Base-by-base conservation (phyloP, 2,888 invertebrate species). In the Orchesella flavescens region DNA sequence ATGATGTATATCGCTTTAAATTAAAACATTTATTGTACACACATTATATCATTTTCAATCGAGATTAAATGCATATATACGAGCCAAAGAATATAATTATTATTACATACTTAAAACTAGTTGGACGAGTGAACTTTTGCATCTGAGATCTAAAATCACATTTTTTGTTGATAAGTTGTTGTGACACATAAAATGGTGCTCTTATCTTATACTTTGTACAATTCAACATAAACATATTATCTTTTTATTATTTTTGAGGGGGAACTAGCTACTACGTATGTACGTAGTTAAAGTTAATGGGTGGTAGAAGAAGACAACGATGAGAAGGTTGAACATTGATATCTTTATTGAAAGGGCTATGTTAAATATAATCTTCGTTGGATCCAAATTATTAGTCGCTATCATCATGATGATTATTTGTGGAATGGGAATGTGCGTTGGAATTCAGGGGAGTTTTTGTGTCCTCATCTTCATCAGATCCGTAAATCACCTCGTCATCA, bases 401-500 rank as follows among this genome's bases (percentile, higher is more conserved):
- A 74, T 87, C 87, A 75, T 87, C 87, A 79, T 87, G 86, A 84
- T 87, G 86, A 72, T 81, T 83, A 69, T 63, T 82, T 19, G 83
- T 73, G 23, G 76, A 69, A 63, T 84, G 83, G 2, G 85, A 85
- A 71, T 74, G 78, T 17, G 84, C 83, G 73, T 85, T 85, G 68
- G 74, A 83, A 75, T 88, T 96, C 85, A 95, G 92, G 82, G 96
- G 92, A 89, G 95, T 95, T 83, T 88, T 88, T 0, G 86, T 85
- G 15, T 84, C 87, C 44, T 88, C 88, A 61, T 88, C 88, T 89
- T 96, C 96, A 89, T 96, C 96, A 0, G 96, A 96, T 23, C 97
- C 97, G 90, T 97, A 98, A 89, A 97, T 95, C 10, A 98, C 97
- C 87, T 97, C 97, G 90, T 98, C 98, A 89, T 98, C 98, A 0